Evolutionary conservation across 23 tunicate genomes (phyloP).

Genomic region (Ciona savignyi): DNA sequence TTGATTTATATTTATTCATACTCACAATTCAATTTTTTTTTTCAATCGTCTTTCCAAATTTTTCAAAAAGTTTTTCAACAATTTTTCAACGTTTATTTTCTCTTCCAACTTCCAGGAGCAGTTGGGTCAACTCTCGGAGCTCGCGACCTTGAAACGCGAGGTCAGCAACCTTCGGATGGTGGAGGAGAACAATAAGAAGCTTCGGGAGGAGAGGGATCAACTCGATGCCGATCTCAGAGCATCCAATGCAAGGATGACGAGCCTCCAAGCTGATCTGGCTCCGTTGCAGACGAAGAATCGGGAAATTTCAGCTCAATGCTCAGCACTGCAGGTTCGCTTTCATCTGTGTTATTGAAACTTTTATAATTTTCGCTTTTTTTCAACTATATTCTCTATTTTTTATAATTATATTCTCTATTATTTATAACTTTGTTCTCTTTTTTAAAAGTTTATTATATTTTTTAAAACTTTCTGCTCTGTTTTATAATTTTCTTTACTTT

Average conservation of each 20-base stretch:
- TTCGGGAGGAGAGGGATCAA: constrained; percentile 58
- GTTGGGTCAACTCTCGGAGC: constrained; percentile 12
- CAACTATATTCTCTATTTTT: neutral
- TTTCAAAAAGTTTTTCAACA: too few relatives aligned
- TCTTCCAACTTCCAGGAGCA: constrained; percentile 9
- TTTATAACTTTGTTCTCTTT: neutral
- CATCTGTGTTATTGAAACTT: neutral
- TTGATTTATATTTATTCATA: neutral
- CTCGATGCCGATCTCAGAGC: constrained; percentile 43
- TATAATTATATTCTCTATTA: neutral
- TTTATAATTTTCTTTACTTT: too few relatives aligned
- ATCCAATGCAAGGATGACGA: constrained; percentile 23
- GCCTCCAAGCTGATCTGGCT: constrained; percentile 43
- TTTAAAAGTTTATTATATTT: neutral
- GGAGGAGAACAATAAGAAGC: constrained; percentile 33
- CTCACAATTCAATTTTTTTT: neutral
- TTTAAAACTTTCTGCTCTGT: too few relatives aligned
- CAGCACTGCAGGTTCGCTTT: constrained; percentile 38
- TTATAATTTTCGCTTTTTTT: neutral
- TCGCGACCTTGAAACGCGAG: constrained; percentile 37
- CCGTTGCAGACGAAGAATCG: constrained; percentile 60
- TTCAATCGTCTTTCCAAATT: too few relatives aligned
- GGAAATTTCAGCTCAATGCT: constrained; percentile 37
- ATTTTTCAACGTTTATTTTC: neutral
- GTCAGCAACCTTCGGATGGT: constrained; percentile 2